Base-by-base conservation (phyloP, 2,113 vertebrate genomes). In the Amia ocellicauda region DNA sequence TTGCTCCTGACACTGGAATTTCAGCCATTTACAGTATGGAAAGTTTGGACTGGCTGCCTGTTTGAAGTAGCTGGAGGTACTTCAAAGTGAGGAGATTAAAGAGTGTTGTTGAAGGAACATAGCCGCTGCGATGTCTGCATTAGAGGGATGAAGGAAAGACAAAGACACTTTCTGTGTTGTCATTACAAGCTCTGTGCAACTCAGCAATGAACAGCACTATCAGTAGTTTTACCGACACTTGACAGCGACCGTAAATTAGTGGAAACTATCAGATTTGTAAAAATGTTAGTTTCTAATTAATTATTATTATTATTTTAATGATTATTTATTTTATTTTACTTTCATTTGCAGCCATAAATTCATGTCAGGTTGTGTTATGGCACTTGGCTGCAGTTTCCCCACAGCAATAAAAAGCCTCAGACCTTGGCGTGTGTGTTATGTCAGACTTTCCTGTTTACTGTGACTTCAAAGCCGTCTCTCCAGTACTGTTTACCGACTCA, bases 71-170 rank as follows among this genome's bases (percentile, higher is more conserved):
- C 43, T 66, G 56, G 45, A 47, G 31, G 16, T 16, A 50, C 55
- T 58, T 66, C 64, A 66, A 66, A 66, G 62, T 54, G 55, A 16
- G 19, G 22, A 47, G 28, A 66, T 66, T 23, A 58, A 59, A 52
- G 56, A 1, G 7, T 31, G 31, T 2, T 17, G 45, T 23, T 50
- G 27, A 49, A 13, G 23, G 45, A 24, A 17, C 47, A 11, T 3
- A 47, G 64, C 28, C 42, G 41, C 54, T 27, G 56, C 10, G 57
- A 59, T 58, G 43, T 26, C 27, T 58, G 64, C 50, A 59, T 66
- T 59, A 66, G 22, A 52, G 56, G 42, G 17, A 9, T 13, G 45
- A 62, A 36, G 45, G 17, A 7, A n/a, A 14, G 5, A 49, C 11
- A 65, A 58, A 51, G 64, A 24, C 16, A 23, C 23, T 17, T 50